A percentile compares a stretch with the other conserved stretches of the same genome.
phyloP scores from a whole-genome alignment of 1,140 invertebrate species.

The Rhopalosiphum maidis region DNA sequence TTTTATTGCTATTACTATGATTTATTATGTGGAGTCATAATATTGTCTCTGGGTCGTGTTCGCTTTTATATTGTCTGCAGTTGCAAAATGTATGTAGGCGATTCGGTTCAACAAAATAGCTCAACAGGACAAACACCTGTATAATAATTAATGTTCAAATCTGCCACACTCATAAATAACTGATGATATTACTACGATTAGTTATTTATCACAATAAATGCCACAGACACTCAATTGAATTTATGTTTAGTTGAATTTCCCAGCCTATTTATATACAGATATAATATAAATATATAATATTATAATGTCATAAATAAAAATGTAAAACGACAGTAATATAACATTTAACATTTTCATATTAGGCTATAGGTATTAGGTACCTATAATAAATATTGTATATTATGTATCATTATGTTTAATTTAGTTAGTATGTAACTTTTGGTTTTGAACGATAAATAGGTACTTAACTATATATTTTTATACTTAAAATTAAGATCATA shows the following conservation, averaged over 20 bases:
- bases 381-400: neutral
- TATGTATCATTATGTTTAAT: neutral
- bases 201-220: conserved; percentile 18
- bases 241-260: neutral
- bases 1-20: conserved; percentile 48
- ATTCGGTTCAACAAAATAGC: conserved; percentile 42
- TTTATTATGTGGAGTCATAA: conserved; percentile 54
- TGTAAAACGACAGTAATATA: neutral
- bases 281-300: neutral
- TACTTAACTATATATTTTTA: neutral
- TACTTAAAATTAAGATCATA: neutral
- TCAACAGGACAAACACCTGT: conserved; percentile 37
- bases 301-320: neutral
- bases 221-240: neutral
- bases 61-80: conserved; percentile 46
- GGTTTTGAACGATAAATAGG: neutral
- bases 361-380: neutral
- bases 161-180: neutral
- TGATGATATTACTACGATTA: neutral
- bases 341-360: neutral
- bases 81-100: conserved; percentile 32
- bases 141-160: conserved; percentile 21
- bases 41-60: conserved; percentile 42
- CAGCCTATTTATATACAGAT: neutral
- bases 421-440: neutral